phyloP scores from a whole-genome alignment of 2,113 vertebrate genomes.

The Cricetomys ansorgei region DNA sequence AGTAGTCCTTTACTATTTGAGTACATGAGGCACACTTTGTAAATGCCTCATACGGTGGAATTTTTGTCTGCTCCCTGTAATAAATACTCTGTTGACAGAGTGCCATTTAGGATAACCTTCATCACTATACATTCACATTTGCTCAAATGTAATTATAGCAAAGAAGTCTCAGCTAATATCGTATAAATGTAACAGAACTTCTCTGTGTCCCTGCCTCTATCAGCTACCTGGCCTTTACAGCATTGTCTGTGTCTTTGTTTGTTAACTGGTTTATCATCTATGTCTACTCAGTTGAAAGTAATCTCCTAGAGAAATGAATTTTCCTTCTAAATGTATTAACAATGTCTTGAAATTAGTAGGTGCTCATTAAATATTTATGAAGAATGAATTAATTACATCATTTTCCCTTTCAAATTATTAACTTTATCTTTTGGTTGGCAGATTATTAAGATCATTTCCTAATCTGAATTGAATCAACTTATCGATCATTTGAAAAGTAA shows the following conservation, averaged over 20 bases:
- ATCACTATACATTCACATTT: not conserved
- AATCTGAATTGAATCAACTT: not conserved
- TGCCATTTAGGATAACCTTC: not conserved
- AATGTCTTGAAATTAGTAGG: not conserved
- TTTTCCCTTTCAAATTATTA: not conserved
- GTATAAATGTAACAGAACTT: not conserved
- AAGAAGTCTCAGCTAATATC: not conserved
- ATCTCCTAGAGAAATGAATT: not conserved
- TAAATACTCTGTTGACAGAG: no score
- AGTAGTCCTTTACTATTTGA: no score
- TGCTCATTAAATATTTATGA: slow-evolving; percentile 15
- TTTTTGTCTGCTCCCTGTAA: not conserved
- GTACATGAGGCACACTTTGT: no score
- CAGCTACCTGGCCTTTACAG: fast-evolving
- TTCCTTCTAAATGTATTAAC: not conserved
- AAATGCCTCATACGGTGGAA: not conserved
- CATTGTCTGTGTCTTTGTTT: not conserved
- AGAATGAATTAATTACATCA: not conserved
- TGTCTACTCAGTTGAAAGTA: not conserved
- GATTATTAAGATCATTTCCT: not conserved
- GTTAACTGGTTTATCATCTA: not conserved
- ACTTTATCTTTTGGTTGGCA: not conserved
- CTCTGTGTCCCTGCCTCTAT: not conserved
- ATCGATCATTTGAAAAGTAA: not conserved
- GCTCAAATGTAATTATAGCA: not conserved